Conservation (phyloP, 1,140 invertebrate species). For the Watersipora subatra region DNA sequence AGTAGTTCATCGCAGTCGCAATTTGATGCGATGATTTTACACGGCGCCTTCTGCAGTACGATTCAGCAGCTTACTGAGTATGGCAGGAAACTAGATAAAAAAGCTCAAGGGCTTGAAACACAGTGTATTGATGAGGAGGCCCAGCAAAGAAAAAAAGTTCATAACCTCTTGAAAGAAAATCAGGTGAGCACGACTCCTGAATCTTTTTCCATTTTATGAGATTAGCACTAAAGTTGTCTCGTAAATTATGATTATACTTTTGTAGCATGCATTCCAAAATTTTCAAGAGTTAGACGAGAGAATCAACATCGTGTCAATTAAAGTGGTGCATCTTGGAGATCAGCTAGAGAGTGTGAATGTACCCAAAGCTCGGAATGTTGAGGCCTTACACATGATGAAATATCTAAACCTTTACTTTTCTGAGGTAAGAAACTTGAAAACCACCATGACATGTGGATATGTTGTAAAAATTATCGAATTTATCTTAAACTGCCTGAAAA, state of each 20-base stretch:
- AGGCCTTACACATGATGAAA: slow-evolving; percentile 82
- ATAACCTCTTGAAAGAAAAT: slow-evolving; percentile 72
- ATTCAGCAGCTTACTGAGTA: slow-evolving; percentile 67
- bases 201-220: too few species aligned
- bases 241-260: too few species aligned
- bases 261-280: slow-evolving; percentile 62
- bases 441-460: background rate
- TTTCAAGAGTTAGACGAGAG: slow-evolving; percentile 87
- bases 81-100: slow-evolving; percentile 69
- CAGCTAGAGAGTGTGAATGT: slow-evolving; percentile 92
- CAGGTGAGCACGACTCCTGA: slow-evolving; percentile 45
- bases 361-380: slow-evolving; percentile 77
- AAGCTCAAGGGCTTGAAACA: slow-evolving; percentile 71
- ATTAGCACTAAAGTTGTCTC: too few species aligned
- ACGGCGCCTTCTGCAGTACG: slow-evolving; percentile 79
- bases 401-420: slow-evolving; percentile 57
- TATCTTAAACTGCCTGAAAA: background rate
- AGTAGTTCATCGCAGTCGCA: slow-evolving; percentile 16
- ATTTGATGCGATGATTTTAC: slow-evolving; percentile 48
- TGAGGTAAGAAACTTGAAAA: background rate
- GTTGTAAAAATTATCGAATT: background rate
- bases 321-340: slow-evolving; percentile 92
- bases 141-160: slow-evolving; percentile 62
- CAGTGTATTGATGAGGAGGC: slow-evolving; percentile 73
- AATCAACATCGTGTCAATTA: slow-evolving; percentile 89